phyloP scores from a whole-genome alignment of 2,888 invertebrate species.

The Escarpia spicata region DNA sequence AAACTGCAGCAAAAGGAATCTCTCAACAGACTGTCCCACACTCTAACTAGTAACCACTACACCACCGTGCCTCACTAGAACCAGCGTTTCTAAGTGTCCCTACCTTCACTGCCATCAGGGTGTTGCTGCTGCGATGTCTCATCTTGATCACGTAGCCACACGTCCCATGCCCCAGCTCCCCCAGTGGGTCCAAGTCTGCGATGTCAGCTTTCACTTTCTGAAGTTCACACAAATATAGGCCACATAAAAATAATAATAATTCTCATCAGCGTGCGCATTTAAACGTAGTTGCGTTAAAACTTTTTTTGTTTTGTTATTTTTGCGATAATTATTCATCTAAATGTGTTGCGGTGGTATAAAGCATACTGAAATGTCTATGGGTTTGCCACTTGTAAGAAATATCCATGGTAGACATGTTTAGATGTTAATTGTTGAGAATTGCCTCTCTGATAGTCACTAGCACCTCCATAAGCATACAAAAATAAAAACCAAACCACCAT shows the following conservation, averaged over 20 bases:
- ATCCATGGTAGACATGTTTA: not conserved
- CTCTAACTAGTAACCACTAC: too few relatives aligned
- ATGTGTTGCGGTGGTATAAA: too few relatives aligned
- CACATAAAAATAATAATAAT: not conserved
- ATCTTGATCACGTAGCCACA: conserved; percentile 98
- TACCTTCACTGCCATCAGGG: conserved; percentile 93
- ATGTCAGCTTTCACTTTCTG: conserved; percentile 56
- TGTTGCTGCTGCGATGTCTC: conserved; percentile 85
- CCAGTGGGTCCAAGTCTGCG: conserved; percentile 58
- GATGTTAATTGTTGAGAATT: too few relatives aligned
- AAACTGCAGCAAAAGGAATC: too few relatives aligned
- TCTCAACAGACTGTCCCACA: too few relatives aligned
- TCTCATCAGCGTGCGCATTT: too few relatives aligned
- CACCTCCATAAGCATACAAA: not conserved
- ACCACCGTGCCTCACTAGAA: not conserved
- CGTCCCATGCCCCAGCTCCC: conserved; percentile 76
- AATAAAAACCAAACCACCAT: not conserved
- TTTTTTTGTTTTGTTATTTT: too few relatives aligned
- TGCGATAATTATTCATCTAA: too few relatives aligned
- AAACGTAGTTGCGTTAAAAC: too few relatives aligned
- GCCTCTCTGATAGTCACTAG: too few relatives aligned
- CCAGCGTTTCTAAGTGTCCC: conserved; percentile 32
- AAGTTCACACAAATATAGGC: conserved; percentile 32
- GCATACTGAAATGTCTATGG: too few relatives aligned
- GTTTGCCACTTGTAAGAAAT: too few relatives aligned